Base-by-base conservation (phyloP, 2,113 vertebrate species). In the Atherinomorus stipes region DNA sequence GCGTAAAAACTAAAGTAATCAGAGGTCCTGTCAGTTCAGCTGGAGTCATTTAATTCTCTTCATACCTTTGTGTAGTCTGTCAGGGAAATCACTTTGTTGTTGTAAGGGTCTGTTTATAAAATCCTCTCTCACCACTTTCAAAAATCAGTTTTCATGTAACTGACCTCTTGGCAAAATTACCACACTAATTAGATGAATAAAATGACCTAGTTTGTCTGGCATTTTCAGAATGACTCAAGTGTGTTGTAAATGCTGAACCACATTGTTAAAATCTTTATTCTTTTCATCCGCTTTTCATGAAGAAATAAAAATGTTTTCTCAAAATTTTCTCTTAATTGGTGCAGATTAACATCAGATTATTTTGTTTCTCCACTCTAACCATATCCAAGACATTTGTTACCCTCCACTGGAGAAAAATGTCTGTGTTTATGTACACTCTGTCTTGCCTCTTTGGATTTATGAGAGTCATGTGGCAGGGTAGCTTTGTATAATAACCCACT, bases 381-480 rank as follows among this genome's bases (percentile, higher is more conserved):
- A 47, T 18, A 63, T 78, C 53, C 8, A 21, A 70, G 75, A 64
- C 9, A 16, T 10, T 66, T 60, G 63, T 69, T 71, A n/a, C 21
- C 47, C 58, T 71, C 66, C 57, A 45, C 59, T 50, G 61, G 61
- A 70, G 57, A 67, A 26, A 58, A 49, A 51, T 52, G 50, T 70
- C n/a, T 75, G 69, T 80, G 71, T 84, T 78, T 71, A 64, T 81
- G 22, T 53, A 56, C 15, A 50, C 26, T 44, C 21, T 15, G 2
- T 61, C 69, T 62, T 42, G 4, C 23, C 38, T 25, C 49, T 49
- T 42, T 62, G 57, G 45, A 18, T 83, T 81, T 77, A 80, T 82
- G 80, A 44, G 59, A 75, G 67, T 84, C 72, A 80, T 80, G 78
- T 78, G 69, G 71, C 25, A 73, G 71, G 50, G 72, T 53, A 67